phyloP scores from a whole-genome alignment of 35 echinoderm and acorn worm species.

The Heliocidaris erythrogramma region DNA sequence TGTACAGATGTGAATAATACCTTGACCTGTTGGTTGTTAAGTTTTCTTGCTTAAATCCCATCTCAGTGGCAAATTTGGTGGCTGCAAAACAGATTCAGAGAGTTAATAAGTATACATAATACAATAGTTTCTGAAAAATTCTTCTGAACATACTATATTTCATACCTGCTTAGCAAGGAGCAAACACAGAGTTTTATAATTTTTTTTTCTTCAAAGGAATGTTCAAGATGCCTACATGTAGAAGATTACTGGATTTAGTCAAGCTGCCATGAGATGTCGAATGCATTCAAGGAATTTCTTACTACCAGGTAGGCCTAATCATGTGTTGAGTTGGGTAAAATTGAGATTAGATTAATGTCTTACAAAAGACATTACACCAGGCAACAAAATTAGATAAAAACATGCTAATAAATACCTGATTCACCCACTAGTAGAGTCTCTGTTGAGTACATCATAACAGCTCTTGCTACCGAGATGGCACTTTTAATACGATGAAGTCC shows the following conservation, averaged over 20 bases:
- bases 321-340: no score
- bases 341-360: no score
- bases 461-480: slow-evolving; percentile 69
- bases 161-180: no score
- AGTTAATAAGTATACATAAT: not conserved
- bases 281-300: no score
- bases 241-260: no score
- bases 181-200: no score
- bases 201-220: no score
- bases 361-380: no score
- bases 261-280: no score
- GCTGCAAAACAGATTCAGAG: slow-evolving; percentile 21
- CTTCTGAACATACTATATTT: no score
- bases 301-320: no score
- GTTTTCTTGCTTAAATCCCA: slow-evolving; percentile 68
- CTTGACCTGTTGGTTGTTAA: slow-evolving; percentile 61
- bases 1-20: slow-evolving; percentile 7
- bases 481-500: slow-evolving; percentile 68
- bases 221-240: no score
- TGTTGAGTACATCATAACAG: slow-evolving; percentile 80
- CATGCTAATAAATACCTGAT: slow-evolving; percentile 59
- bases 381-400: not conserved
- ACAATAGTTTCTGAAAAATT: slow-evolving; percentile 10
- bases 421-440: slow-evolving; percentile 78
- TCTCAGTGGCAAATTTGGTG: slow-evolving; percentile 74